These are phyloP conservation scores for Salvator merianae DNA, from an alignment of 2,113 vertebrate species.

Conservation along the genomic window DNA sequence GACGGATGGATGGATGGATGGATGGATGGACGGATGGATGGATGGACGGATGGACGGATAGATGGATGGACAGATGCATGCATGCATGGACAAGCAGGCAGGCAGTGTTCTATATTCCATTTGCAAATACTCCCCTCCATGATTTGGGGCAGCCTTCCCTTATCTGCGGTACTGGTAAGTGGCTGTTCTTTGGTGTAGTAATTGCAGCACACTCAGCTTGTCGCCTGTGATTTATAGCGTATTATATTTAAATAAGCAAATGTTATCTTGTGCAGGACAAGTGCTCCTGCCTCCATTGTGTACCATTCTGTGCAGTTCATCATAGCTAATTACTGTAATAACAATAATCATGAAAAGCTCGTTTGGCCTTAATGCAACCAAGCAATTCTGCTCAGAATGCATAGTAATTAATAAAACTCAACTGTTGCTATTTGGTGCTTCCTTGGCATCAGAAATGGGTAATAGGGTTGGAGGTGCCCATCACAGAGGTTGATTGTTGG, in stretches of 20 bases:
- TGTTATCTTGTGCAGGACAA: fast-evolving
- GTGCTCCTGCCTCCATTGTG: background rate
- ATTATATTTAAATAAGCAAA: background rate
- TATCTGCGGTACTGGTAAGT: background rate
- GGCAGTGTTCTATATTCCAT: background rate
- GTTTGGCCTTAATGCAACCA: background rate
- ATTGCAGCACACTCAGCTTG: fast-evolving
- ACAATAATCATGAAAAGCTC: background rate
- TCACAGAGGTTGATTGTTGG: background rate
- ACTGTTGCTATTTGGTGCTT: fast-evolving
- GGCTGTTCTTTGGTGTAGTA: background rate
- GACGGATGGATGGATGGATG: too few relatives aligned
- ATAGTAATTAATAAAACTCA: background rate
- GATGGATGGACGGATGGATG: too few relatives aligned
- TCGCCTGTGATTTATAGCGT: background rate
- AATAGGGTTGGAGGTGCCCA: too few relatives aligned
- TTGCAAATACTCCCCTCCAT: fast-evolving
- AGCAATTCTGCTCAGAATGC: background rate
- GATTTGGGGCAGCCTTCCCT: background rate
- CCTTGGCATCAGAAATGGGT: background rate
- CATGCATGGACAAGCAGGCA: too few relatives aligned
- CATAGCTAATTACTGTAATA: conserved; percentile 49
- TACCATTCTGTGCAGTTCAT: conserved; percentile 1
- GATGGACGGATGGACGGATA: too few relatives aligned
- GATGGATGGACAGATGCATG: too few relatives aligned